Evolutionary conservation across 2,113 vertebrate species (phyloP).

Genomic region (Paramisgurnus dabryanus): DNA sequence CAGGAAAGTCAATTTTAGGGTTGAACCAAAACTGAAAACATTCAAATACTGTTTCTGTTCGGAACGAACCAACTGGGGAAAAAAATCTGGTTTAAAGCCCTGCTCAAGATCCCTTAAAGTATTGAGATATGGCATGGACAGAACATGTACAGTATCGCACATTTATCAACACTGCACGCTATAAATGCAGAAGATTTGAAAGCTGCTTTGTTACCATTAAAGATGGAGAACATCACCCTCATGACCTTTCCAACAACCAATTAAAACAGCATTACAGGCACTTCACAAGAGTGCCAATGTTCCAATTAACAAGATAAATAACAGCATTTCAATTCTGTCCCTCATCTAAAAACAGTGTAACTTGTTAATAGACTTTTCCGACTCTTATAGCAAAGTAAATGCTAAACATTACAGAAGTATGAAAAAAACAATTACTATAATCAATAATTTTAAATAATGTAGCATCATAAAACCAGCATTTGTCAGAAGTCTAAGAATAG

Average conservation of each 20-base stretch:
- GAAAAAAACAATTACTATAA: not conserved
- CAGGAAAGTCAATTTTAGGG: too few species aligned
- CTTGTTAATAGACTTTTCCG: too few species aligned
- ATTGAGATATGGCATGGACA: too few species aligned
- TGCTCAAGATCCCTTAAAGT: too few species aligned
- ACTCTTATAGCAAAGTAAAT: not conserved
- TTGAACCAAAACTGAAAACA: too few species aligned
- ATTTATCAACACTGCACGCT: not conserved
- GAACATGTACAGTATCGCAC: too few species aligned
- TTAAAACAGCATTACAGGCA: slow-evolving; percentile 22
- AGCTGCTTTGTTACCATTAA: slow-evolving; percentile 8
- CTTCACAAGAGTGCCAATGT: slow-evolving; percentile 1
- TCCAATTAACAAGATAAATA: slow-evolving; percentile 43
- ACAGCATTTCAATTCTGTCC: not conserved
- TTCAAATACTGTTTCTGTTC: too few species aligned
- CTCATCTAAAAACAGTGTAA: not conserved
- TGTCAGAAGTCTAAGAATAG: too few species aligned
- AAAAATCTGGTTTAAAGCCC: too few species aligned
- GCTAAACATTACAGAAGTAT: not conserved
- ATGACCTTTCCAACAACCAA: slow-evolving; percentile 38
- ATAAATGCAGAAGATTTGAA: slow-evolving; percentile 18
- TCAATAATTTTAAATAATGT: not conserved
- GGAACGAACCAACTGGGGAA: too few species aligned
- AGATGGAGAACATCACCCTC: slow-evolving; percentile 29
- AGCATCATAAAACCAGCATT: not conserved